These are phyloP conservation scores for Ivindomyrus marchei DNA, from an alignment of 2,113 vertebrate genomes.

Conservation along the genomic window DNA sequence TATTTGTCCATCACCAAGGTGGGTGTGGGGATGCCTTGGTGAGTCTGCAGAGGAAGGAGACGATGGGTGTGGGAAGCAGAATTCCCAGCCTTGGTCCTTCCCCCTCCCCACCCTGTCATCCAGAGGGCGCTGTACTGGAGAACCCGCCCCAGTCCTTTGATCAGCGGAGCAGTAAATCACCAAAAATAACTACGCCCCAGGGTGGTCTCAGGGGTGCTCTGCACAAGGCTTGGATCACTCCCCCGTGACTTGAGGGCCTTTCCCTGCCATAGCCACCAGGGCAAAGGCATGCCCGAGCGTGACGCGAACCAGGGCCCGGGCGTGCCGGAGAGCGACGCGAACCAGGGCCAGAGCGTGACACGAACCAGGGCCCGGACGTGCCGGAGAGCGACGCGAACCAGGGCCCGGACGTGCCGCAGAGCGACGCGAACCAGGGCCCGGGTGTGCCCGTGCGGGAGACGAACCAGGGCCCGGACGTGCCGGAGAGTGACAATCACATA, in stretches of 20 bases:
- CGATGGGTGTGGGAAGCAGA: neutral
- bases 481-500: neutral
- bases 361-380: no score
- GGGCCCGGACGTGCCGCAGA: no score
- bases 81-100: neutral
- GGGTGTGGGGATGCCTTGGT: neutral
- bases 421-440: no score
- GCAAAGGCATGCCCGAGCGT: no score
- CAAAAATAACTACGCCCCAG: neutral
- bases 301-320: no score
- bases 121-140: neutral
- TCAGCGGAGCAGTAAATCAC: conserved; percentile 11
- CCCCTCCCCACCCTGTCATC: neutral
- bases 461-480: no score
- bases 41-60: neutral
- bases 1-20: conserved; percentile 16
- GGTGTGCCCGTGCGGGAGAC: no score
- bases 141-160: neutral
- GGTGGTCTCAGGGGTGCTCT: neutral
- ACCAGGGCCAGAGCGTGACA: no score
- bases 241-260: neutral
- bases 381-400: no score
- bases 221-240: neutral
- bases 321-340: no score
- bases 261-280: neutral